Evolutionary conservation across 2,888 invertebrate species (phyloP), one percentile per base, ranked within the genome.

Genomic region (Drosophila dives): DNA sequence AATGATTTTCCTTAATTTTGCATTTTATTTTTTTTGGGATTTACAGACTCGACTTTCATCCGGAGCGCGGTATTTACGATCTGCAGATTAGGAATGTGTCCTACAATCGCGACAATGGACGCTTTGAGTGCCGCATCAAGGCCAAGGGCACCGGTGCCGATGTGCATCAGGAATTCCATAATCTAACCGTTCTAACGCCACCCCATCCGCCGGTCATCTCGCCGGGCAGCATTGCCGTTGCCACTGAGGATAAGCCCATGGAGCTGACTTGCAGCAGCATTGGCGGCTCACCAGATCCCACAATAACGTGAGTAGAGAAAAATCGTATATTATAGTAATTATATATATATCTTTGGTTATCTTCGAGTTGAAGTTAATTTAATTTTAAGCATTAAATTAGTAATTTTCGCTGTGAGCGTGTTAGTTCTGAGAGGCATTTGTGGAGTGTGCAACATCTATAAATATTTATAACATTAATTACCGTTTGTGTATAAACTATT

Each of bases 241-340:
- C 97, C 48, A 97, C 97, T 51, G 98, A 98, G 92, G 97, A 96
- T 40, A 95, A 96, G 78, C 94, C 95, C 68, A 94, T 96, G 81
- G 96, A 97, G 86, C 94, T 97, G 53, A 95, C 95, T 10, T 97
- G 97, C 93, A 96, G 97, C 83, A 97, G 97, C 89, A 94, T 95
- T 54, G 98, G 98, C 0, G 98, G 98, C 20, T 98, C 98, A 51
- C 98, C 98, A 1, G 97, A 98, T 93, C 98, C 98, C 7, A 95
- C 95, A 84, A 96, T 97, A 92, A 96, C 95, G 95, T 96, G 93
- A 91, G 92, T 90, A 8, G n/a, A 10, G 10, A 4, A 34, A 2
- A 20, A n/a, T 29, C n/a, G 6, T 29, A 2, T 2, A 17, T 40
- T 36, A 36, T 15, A 12, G 12, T 34, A 34, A 17, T 2, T 8